These are phyloP conservation scores for Neoniphon sammara DNA, from an alignment of 2,797 vertebrate genomes.

Conservation along the genomic window DNA sequence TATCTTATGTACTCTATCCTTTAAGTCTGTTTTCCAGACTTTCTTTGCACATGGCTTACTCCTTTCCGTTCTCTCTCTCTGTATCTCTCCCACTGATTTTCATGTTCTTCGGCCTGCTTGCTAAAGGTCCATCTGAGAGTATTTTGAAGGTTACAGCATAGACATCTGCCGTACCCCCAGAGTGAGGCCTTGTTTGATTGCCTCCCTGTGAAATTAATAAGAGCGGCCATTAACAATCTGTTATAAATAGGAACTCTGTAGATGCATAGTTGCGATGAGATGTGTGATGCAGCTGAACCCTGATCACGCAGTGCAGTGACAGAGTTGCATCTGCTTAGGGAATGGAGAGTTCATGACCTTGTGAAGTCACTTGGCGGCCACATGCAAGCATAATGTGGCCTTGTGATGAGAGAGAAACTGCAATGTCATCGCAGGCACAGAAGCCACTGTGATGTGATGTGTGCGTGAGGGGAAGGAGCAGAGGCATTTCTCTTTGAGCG, in stretches of 20 bases:
- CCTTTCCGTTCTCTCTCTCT: not conserved
- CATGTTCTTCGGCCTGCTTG: constrained; percentile 30
- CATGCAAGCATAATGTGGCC: constrained; percentile 32
- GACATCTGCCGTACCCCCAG: constrained; percentile 63
- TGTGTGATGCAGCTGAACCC: constrained; percentile 47
- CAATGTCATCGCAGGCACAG: constrained; percentile 51
- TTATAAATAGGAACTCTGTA: constrained; percentile 53
- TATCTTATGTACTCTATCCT: constrained; percentile 13
- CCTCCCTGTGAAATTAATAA: constrained; percentile 74
- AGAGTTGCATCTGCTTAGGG: constrained; percentile 24
- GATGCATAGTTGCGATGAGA: constrained; percentile 41
- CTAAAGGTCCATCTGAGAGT: constrained; percentile 45
- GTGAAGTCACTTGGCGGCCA: constrained; percentile 54
- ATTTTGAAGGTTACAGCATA: constrained; percentile 67
- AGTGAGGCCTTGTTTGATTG: constrained; percentile 70
- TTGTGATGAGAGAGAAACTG: constrained; percentile 54
- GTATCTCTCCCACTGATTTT: constrained; percentile 9
- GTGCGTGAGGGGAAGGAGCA: not conserved
- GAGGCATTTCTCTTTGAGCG: constrained; percentile 7
- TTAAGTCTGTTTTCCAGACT: constrained; percentile 26
- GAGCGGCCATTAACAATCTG: constrained; percentile 67
- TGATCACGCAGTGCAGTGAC: constrained; percentile 36
- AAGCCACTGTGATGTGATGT: constrained; percentile 1
- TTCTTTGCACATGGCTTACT: constrained; percentile 18
- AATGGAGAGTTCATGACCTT: constrained; percentile 54